Conservation (phyloP, 2,797 vertebrate genomes). For the Liparis tanakae region DNA sequence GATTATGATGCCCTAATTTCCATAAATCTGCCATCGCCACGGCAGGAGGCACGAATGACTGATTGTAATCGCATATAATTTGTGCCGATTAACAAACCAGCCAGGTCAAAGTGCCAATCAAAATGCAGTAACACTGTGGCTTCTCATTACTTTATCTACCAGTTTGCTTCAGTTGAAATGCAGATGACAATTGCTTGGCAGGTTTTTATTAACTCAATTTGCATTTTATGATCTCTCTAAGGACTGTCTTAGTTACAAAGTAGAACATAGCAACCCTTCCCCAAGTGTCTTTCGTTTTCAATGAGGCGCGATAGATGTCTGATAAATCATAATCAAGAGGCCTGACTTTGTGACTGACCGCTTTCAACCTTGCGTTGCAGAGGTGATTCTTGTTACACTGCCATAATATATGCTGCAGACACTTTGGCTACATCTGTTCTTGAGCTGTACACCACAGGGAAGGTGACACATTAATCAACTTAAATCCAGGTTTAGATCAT, state of each 20-base stretch:
- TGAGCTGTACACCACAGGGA: conserved; percentile 51
- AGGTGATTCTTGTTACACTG: conserved; percentile 45
- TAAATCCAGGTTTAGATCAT: conserved; percentile 43
- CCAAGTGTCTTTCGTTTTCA: conserved; percentile 27
- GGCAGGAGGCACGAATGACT: conserved; percentile 62
- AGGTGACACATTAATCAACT: conserved; percentile 28
- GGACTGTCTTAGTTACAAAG: conserved; percentile 21
- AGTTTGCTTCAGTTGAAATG: conserved; percentile 39
- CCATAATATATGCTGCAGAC: conserved; percentile 34
- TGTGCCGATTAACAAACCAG: conserved; percentile 68
- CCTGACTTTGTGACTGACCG: conserved; percentile 48
- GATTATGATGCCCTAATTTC: conserved; percentile 80
- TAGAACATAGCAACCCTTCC: conserved; percentile 23
- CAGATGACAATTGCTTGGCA: conserved; percentile 28
- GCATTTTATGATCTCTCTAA: conserved; percentile 22
- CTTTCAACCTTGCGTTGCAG: conserved; percentile 61
- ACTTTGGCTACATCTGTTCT: conserved; percentile 43
- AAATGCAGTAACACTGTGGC: conserved; percentile 42
- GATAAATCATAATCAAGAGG: conserved; percentile 66
- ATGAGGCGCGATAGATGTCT: conserved; percentile 42
- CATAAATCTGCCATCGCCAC: conserved; percentile 73
- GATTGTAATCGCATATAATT: conserved; percentile 71
- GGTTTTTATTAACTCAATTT: conserved; percentile 7
- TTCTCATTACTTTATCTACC: conserved; percentile 47
- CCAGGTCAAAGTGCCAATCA: conserved; percentile 73